A percentile compares a stretch with the other conserved stretches of the same genome.
Conservation (phyloP, 1,140 invertebrate species). For the Coboldia fuscipes region DNA sequence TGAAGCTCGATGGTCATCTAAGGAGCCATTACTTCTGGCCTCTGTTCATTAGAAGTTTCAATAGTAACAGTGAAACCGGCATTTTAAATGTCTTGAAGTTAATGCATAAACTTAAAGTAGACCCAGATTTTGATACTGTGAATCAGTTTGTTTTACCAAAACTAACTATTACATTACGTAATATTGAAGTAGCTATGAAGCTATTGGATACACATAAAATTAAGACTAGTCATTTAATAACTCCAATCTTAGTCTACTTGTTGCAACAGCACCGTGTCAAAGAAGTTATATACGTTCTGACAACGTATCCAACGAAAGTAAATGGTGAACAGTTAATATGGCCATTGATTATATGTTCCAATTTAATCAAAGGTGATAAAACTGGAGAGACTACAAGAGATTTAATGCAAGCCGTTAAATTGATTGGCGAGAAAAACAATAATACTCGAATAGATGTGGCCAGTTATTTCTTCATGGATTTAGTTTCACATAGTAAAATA, state of each 20-base stretch:
- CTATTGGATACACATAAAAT: slow-evolving; percentile 18
- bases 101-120: slow-evolving; percentile 20
- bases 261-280: slow-evolving; percentile 14
- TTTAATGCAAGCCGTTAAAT: too few species aligned
- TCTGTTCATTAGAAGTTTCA: slow-evolving; percentile 9
- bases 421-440: too few species aligned
- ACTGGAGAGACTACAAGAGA: too few species aligned
- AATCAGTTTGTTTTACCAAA: slow-evolving; percentile 20
- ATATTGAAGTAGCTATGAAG: slow-evolving; percentile 14
- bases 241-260: slow-evolving; percentile 18
- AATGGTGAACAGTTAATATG: background rate
- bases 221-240: slow-evolving; percentile 10
- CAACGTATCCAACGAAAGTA: slow-evolving; percentile 4
- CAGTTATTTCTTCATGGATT: too few species aligned
- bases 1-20: slow-evolving; percentile 9
- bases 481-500: too few species aligned
- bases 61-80: slow-evolving; percentile 11
- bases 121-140: slow-evolving; percentile 22
- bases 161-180: slow-evolving; percentile 12
- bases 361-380: too few species aligned
- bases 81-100: slow-evolving; percentile 13
- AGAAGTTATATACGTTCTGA: slow-evolving; percentile 10
- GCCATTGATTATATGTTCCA: background rate
- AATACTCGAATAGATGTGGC: too few species aligned
- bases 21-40: slow-evolving; percentile 20